Evolutionary conservation across 2,113 vertebrate species (phyloP).

Genomic region (Vimba vimba): DNA sequence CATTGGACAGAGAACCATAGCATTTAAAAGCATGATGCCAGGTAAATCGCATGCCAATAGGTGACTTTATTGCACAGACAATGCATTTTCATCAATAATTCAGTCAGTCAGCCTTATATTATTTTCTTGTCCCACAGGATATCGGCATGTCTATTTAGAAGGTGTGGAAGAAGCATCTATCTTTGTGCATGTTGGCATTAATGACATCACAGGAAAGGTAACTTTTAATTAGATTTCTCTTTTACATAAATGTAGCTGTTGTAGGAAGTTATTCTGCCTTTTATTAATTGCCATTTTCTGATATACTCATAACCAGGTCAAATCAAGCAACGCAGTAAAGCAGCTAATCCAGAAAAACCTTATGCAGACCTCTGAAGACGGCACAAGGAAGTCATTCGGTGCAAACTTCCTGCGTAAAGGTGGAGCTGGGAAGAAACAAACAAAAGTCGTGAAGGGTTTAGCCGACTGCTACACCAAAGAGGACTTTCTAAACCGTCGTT

Average conservation of each 20-base stretch:
- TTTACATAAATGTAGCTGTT: not conserved
- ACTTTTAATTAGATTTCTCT: not conserved
- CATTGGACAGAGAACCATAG: conserved; percentile 92
- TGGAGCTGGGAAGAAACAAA: conserved; percentile 78
- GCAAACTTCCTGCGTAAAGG: conserved; percentile 81
- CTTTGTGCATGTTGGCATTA: conserved; percentile 91
- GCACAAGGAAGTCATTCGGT: conserved; percentile 80
- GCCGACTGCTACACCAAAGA: conserved; percentile 77
- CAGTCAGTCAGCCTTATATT: not conserved
- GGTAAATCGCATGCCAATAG: conserved; percentile 71
- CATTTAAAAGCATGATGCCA: conserved; percentile 94
- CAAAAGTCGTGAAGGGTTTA: conserved; percentile 77
- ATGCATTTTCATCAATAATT: not conserved
- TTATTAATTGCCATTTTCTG: not conserved
- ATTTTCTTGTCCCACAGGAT: conserved; percentile 76
- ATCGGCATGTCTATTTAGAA: conserved; percentile 94
- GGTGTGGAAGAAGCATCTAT: conserved; percentile 94
- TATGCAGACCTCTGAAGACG: conserved; percentile 70
- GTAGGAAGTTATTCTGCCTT: not conserved
- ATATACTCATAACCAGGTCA: conserved; percentile 61
- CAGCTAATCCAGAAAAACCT: conserved; percentile 68
- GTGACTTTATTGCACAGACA: not conserved
- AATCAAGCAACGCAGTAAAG: conserved; percentile 74
- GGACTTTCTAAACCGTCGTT: conserved; percentile 58
- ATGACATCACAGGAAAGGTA: conserved; percentile 90